Evolutionary conservation across 1,140 invertebrate species (phyloP), one percentile per base, ranked within the genome.

Genomic region (Sipha flava): DNA sequence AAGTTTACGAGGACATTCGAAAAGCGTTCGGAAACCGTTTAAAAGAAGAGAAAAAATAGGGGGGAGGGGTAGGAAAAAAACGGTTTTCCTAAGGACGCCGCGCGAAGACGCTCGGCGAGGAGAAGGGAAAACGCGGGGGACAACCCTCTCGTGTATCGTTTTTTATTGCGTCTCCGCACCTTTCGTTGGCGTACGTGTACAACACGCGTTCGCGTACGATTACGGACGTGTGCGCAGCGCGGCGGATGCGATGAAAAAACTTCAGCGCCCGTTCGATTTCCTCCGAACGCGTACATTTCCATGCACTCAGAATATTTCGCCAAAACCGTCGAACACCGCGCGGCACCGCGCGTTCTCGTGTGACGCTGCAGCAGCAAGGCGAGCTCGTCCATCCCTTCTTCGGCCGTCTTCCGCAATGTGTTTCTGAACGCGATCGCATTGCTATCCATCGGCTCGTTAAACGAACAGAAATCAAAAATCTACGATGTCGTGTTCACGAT

Each of bases 1-100:
- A 77, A 77, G 73, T 77, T 77, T 77, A 77, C 26, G 37, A 26
- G 47, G 73, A 75, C 49, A 57, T 75, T 75, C 57, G 72, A 75
- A 77, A 59, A 54, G n/a, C 70, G 49, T 73, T 73, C 49, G 70
- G n/a, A 73, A 73, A 73, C 12, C 70, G 70, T 73, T 73, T 73
- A 73, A 34, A 73, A 21, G 26, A 68, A 68, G 12, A 40, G 9
- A 34, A 34, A n/a, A 64, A n/a, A n/a, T n/a, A n/a, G 9, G 10
- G 5, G 6, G 16, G 5, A 37, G 5, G n/a, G 18, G 5, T 40
- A 18, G 4, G 34, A 64, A 72, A 57, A 57, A 57, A 75, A 16
- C 3, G 26, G 45, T 49, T 21, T 73, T 73, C n/a, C 45, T 34
- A 31, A 45, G 49, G 40, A 49, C 40, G 23, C 5, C 1, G 49